A percentile compares a stretch with the other conserved stretches of the same genome.
These are phyloP conservation scores for Thomomys bottae DNA, from an alignment of 2,113 vertebrate species.

Conservation along the genomic window DNA sequence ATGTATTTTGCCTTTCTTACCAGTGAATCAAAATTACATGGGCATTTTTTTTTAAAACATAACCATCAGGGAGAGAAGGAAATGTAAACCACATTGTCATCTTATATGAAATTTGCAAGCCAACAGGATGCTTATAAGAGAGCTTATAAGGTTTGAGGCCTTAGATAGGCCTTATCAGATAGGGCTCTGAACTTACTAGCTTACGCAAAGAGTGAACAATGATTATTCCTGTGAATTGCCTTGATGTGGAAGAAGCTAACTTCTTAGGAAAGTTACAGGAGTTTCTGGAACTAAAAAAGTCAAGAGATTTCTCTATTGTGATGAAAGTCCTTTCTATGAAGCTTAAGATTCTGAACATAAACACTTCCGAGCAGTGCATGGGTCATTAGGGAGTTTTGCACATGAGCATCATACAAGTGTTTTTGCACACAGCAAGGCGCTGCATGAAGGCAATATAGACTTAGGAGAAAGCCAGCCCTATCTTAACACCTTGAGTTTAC, in stretches of 20 bases:
- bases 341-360: too few species aligned
- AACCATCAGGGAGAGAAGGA: neutral
- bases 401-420: neutral
- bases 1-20: neutral
- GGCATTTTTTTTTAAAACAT: neutral
- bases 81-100: neutral
- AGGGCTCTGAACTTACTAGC: neutral
- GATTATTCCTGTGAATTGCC: neutral
- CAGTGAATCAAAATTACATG: neutral
- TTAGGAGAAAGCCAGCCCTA: too few species aligned
- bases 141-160: too few species aligned
- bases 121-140: too few species aligned
- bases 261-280: neutral
- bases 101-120: too few species aligned
- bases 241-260: neutral
- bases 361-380: neutral
- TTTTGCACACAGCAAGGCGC: neutral
- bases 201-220: neutral
- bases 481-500: neutral
- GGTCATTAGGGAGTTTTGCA: neutral
- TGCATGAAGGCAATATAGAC: neutral
- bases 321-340: too few species aligned
- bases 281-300: too few species aligned
- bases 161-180: neutral
- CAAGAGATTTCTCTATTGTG: too few species aligned